phyloP scores from a whole-genome alignment of 2,888 invertebrate species.

The Chorisops tibialis region DNA sequence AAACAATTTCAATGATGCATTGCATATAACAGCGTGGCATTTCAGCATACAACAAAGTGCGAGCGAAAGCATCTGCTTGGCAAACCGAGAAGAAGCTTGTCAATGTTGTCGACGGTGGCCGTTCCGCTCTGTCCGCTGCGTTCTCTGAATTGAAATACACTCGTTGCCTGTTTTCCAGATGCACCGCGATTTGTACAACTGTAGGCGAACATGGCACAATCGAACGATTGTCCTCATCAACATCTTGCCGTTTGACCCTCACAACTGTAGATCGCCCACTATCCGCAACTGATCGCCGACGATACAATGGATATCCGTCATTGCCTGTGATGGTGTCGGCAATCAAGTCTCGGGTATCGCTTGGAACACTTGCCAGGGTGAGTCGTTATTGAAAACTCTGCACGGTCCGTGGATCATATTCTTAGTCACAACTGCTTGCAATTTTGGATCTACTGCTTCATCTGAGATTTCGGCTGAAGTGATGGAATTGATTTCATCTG shows the following conservation, averaged over 20 bases:
- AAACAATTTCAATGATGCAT: slow-evolving; percentile 31
- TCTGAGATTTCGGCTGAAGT: no score
- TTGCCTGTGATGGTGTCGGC: slow-evolving; percentile 38
- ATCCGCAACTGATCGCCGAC: slow-evolving; percentile 37
- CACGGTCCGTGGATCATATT: no score
- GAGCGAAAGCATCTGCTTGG: slow-evolving; percentile 42
- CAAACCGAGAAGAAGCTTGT: slow-evolving; percentile 44
- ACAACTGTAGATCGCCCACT: slow-evolving; percentile 34
- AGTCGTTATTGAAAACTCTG: no score
- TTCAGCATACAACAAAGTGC: slow-evolving; percentile 43
- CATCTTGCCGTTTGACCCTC: slow-evolving; percentile 30
- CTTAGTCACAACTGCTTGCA: no score
- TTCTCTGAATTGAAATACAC: slow-evolving; percentile 41
- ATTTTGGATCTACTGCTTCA: no score
- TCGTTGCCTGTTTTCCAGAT: slow-evolving; percentile 34
- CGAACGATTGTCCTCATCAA: slow-evolving; percentile 11
- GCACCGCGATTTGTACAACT: slow-evolving; percentile 28
- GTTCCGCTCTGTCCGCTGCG: slow-evolving; percentile 36
- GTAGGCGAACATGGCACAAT: slow-evolving; percentile 15
- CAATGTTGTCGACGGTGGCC: slow-evolving; percentile 39
- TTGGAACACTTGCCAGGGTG: slow-evolving; percentile 43
- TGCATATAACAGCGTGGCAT: slow-evolving; percentile 39
- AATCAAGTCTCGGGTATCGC: slow-evolving; percentile 36
- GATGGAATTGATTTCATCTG: no score
- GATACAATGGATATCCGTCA: slow-evolving; percentile 42